phyloP scores from a whole-genome alignment of 1,140 invertebrate genomes.

The Magallana angulata region DNA sequence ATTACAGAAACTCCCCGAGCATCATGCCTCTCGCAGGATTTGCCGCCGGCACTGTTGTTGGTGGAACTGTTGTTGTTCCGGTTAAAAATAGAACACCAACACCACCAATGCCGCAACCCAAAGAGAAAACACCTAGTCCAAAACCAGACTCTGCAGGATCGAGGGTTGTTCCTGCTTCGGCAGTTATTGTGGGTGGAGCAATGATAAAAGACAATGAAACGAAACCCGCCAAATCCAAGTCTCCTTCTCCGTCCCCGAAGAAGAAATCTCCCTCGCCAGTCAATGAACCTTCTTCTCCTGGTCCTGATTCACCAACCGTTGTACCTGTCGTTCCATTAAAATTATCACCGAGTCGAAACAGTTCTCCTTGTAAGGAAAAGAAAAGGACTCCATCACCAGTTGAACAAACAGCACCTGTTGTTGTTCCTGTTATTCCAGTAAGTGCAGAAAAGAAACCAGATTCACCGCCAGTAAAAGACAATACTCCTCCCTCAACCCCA shows the following conservation, averaged over 20 bases:
- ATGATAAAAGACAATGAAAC: background rate
- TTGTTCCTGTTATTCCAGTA: background rate
- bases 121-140: constrained; percentile 4
- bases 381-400: background rate
- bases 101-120: background rate
- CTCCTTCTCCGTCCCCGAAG: background rate
- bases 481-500: background rate
- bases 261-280: background rate
- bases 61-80: constrained; percentile 2
- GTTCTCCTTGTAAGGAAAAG: background rate
- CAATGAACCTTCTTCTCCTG: background rate
- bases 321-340: background rate
- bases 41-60: background rate
- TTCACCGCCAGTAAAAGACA: background rate
- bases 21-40: constrained; percentile 4
- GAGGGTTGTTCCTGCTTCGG: background rate
- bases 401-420: background rate
- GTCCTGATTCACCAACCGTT: background rate
- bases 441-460: background rate
- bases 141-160: background rate
- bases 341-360: background rate
- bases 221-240: background rate
- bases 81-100: background rate
- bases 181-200: background rate
- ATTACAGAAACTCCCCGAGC: constrained; percentile 1